Conservation (phyloP, 1,140 invertebrate genomes). For the Chlorops oryzae region DNA sequence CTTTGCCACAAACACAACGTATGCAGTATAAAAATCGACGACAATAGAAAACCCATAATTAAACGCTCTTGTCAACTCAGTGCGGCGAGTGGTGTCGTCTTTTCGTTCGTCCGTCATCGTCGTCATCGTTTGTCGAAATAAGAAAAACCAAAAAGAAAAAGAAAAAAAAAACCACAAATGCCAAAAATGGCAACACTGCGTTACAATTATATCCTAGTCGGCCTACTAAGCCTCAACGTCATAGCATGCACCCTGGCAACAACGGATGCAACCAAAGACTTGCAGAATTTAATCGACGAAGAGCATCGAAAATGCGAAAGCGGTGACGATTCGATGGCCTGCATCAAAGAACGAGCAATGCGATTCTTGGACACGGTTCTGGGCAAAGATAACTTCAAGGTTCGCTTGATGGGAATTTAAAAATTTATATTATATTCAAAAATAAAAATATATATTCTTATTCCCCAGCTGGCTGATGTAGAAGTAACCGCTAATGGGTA, state of each 20-base stretch:
- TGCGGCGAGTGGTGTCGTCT: slow-evolving; percentile 37
- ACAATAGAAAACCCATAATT: slow-evolving; percentile 49
- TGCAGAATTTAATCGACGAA: slow-evolving; percentile 67
- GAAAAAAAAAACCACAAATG: slow-evolving; percentile 9
- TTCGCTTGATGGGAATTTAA: slow-evolving; percentile 40
- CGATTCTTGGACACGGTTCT: slow-evolving; percentile 69
- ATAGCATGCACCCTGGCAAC: slow-evolving; percentile 51
- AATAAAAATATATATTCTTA: slow-evolving; percentile 3
- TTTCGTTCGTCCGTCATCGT: background rate
- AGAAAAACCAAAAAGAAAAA: slow-evolving; percentile 1
- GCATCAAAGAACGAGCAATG: slow-evolving; percentile 74
- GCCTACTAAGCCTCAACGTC: slow-evolving; percentile 31
- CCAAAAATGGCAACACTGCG: slow-evolving; percentile 12
- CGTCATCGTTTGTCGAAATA: too few species aligned
- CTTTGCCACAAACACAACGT: slow-evolving; percentile 23
- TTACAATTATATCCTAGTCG: slow-evolving; percentile 24
- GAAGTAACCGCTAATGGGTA: slow-evolving; percentile 66
- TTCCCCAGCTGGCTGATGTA: slow-evolving; percentile 49
- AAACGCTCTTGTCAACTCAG: slow-evolving; percentile 43
- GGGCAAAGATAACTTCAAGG: slow-evolving; percentile 70
- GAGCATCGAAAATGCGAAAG: slow-evolving; percentile 63
- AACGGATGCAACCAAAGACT: slow-evolving; percentile 57
- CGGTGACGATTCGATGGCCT: slow-evolving; percentile 69
- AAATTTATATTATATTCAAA: background rate
- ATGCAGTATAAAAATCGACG: slow-evolving; percentile 48